Conservation (phyloP, 1,140 invertebrate genomes). For the Drosophila novamexicana region DNA sequence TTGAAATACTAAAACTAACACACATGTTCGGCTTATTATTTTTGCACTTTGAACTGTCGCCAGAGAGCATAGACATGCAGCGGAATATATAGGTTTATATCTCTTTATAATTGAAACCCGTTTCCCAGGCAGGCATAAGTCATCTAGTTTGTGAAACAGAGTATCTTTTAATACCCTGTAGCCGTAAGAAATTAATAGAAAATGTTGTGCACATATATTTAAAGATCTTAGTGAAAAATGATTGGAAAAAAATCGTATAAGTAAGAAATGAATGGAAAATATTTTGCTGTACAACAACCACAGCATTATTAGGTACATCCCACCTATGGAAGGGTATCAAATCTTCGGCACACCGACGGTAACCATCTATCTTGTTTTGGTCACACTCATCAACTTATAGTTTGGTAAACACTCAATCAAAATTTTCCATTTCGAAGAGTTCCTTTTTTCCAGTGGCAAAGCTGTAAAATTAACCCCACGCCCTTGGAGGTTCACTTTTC, state of each 20-base stretch:
- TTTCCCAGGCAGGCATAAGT: no score
- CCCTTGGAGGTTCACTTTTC: conserved; percentile 4
- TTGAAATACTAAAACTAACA: conserved; percentile 5
- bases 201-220: no score
- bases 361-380: background rate
- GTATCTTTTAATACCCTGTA: background rate
- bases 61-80: conserved; percentile 12
- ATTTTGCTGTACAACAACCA: no score
- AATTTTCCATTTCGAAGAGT: background rate
- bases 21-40: conserved; percentile 15
- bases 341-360: background rate
- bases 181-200: no score
- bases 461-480: background rate
- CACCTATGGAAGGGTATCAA: background rate
- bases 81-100: background rate
- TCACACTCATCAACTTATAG: background rate
- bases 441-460: background rate
- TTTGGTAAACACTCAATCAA: background rate
- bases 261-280: no score
- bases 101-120: background rate
- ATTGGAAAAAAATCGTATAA: no score
- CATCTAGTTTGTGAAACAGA: background rate
- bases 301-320: background rate
- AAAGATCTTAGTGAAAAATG: no score
- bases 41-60: conserved; percentile 38